Evolutionary conservation across 2,113 vertebrate genomes (phyloP), one percentile per base, ranked within the genome.

Genomic region (Cromileptes altivelis): DNA sequence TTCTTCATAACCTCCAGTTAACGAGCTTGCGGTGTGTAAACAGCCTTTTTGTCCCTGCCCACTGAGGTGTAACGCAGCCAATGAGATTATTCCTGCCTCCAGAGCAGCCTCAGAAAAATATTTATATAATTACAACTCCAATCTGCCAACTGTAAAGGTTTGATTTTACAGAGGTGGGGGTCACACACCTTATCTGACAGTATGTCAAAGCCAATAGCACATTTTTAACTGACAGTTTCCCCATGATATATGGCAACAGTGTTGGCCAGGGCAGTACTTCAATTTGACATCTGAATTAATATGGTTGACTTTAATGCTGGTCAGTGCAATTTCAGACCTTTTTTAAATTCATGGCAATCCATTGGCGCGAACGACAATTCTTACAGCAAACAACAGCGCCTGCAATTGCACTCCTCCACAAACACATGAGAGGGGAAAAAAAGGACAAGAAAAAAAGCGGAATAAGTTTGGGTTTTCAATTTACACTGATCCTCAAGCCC

Each of bases 291-390:
- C 77, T 83, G 85, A 91, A 93, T 93, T 84, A 94, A 93, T 86
- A 70, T 30, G 62, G 55, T 62, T 64, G 78, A 84, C 82, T 88
- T 86, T 80, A 81, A 86, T 80, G 74, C 70, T 62, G 84, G 87
- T 83, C 74, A 88, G 69, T 63, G 81, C 87, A 87, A 91, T 79
- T 80, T 84, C 84, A 87, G 78, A 75, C 83, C 93, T 94, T 76
- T 64, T 95, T 94, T 84, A 95, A 95, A 95, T 94, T 93, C 91
- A 95, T 94, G 88, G 85, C 89, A 91, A 79, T 89, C 84, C 63
- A 65, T 2, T 60, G 74, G 79, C 78, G 85, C 50, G 71, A 94
- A 91, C 62, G 65, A 74, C 85, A 83, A 82, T 84, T 84, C 85
- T 75, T 81, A 85, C 78, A 50, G 76, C 90, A 89, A 90, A 93